Evolutionary conservation across 2,797 vertebrate species (phyloP).

Genomic region (Kryptolebias ocellatus): DNA sequence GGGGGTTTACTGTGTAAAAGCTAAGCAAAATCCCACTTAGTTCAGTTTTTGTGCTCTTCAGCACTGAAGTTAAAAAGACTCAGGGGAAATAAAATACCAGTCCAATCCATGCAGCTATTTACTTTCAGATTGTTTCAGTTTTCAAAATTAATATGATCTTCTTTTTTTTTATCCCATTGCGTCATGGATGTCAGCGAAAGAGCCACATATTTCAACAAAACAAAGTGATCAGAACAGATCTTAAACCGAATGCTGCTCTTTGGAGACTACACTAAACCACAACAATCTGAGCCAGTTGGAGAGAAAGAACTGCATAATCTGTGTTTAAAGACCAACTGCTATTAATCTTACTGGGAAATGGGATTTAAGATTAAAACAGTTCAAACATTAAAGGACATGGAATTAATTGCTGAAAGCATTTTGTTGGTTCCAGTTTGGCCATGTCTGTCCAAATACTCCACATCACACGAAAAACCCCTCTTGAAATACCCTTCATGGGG

Average conservation of each 20-base stretch:
- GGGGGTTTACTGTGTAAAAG: background rate
- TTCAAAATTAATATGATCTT: background rate
- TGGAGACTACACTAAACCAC: background rate
- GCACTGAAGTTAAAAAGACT: background rate
- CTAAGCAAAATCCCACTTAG: background rate
- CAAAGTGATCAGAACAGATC: background rate
- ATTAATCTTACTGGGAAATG: slow-evolving; percentile 9
- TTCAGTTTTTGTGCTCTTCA: background rate
- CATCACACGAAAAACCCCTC: too few relatives aligned
- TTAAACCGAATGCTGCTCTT: background rate
- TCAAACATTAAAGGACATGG: slow-evolving; percentile 5
- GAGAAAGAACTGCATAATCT: slow-evolving; percentile 7
- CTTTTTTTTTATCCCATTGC: too few relatives aligned
- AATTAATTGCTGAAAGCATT: slow-evolving; percentile 16
- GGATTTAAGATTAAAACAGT: slow-evolving; percentile 16
- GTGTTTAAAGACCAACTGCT: slow-evolving; percentile 1
- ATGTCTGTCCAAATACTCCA: background rate
- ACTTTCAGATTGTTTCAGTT: background rate
- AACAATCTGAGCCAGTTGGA: slow-evolving; percentile 1
- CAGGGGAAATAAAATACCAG: background rate
- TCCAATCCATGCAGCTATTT: background rate
- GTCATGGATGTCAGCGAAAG: too few relatives aligned
- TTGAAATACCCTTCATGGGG: too few relatives aligned
- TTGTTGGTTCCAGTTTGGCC: background rate
- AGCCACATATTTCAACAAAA: background rate